These are phyloP conservation scores for Phragmatobia fuliginosa DNA, from an alignment of 2,888 invertebrate species.

Conservation along the genomic window DNA sequence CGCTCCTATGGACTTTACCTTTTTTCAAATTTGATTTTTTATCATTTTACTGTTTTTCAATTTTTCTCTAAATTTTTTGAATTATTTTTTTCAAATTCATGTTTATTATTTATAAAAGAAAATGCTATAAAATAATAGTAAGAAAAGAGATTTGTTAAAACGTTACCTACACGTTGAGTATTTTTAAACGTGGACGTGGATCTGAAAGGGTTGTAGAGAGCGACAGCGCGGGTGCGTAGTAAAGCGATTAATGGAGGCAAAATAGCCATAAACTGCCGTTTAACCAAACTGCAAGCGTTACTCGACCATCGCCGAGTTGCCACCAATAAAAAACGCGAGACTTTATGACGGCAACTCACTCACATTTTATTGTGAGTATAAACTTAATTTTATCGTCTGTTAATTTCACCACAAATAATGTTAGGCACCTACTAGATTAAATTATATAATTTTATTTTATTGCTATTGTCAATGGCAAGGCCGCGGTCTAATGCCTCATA, in stretches of 20 bases:
- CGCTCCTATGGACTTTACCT: conserved; percentile 24
- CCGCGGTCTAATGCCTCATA: conserved; percentile 61
- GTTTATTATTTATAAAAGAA: not conserved
- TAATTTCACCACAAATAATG: conserved; percentile 86
- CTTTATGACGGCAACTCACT: conserved; percentile 87
- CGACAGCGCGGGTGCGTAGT: conserved; percentile 82
- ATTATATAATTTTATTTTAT: conserved; percentile 80
- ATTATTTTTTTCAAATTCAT: not conserved
- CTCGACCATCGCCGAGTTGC: conserved; percentile 79
- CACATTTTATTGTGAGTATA: conserved; percentile 87
- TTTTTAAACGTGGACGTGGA: conserved; percentile 7
- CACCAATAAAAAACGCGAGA: conserved; percentile 86
- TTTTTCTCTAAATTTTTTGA: not conserved
- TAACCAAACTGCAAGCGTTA: conserved; percentile 87
- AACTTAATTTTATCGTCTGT: conserved; percentile 87
- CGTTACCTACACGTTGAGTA: not conserved
- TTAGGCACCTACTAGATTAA: conserved; percentile 79
- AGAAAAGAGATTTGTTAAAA: not conserved
- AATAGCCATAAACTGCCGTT: conserved; percentile 86
- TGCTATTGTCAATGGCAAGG: conserved; percentile 76
- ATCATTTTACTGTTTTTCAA: not conserved
- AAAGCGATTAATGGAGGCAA: conserved; percentile 86
- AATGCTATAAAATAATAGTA: not conserved
- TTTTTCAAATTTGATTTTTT: conserved; percentile 17
- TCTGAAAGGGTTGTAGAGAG: conserved; percentile 73